phyloP scores from a whole-genome alignment of 2,888 invertebrate species.

The Ariolimax columbianus region DNA sequence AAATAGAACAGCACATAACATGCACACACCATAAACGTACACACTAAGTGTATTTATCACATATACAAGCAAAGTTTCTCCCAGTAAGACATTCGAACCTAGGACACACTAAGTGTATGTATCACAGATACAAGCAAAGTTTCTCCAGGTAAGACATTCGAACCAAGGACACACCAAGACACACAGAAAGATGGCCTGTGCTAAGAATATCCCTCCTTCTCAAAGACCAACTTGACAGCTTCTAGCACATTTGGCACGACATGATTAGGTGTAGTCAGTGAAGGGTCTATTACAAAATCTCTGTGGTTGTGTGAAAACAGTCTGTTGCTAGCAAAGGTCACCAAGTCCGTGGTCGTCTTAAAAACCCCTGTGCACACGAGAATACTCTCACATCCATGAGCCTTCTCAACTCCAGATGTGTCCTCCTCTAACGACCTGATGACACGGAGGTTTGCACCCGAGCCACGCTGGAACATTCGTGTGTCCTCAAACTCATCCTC shows the following conservation, averaged over 20 bases:
- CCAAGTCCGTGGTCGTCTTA: conserved; percentile 78
- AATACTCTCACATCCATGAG: conserved; percentile 78
- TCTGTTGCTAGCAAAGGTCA: conserved; percentile 76
- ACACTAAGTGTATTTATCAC: not conserved
- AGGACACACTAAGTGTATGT: no score
- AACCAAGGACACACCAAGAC: not conserved
- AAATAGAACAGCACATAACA: no score
- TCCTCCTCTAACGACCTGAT: conserved; percentile 55
- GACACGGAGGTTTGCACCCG: conserved; percentile 39
- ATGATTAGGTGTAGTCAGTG: conserved; percentile 81
- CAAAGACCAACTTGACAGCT: conserved; percentile 82
- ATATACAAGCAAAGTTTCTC: not conserved
- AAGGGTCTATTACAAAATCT: conserved; percentile 81
- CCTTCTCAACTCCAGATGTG: conserved; percentile 54
- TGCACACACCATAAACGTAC: no score
- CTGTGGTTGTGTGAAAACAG: conserved; percentile 81
- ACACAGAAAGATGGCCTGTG: not conserved
- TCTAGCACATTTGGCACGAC: conserved; percentile 82
- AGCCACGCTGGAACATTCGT: conserved; percentile 37
- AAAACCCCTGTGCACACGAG: conserved; percentile 83
- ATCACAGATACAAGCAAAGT: not conserved
- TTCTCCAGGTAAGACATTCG: not conserved
- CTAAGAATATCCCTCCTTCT: conserved; percentile 72
- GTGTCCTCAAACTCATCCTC: conserved; percentile 50
- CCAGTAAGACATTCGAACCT: not conserved